phyloP scores from a whole-genome alignment of 2,888 invertebrate species.

The Pollenia amentaria region DNA sequence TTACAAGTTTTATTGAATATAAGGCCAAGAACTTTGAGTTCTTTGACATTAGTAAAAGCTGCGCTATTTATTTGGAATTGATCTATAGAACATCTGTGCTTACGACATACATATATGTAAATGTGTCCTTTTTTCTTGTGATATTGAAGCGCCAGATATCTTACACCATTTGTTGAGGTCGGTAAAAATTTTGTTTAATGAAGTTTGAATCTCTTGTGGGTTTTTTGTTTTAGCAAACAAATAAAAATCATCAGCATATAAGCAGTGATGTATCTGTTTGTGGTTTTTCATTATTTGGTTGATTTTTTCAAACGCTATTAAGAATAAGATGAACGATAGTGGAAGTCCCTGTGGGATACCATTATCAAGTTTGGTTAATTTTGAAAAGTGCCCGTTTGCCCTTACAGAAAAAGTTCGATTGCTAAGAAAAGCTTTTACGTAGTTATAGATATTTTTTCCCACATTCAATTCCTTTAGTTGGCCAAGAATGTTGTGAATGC shows the following conservation, averaged over 20 bases:
- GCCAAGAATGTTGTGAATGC: conserved; percentile 31
- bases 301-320: conserved; percentile 58
- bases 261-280: conserved; percentile 32
- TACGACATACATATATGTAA: conserved; percentile 42
- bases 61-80: conserved; percentile 3
- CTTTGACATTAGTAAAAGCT: neutral
- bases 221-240: conserved; percentile 49
- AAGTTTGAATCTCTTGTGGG: conserved; percentile 8
- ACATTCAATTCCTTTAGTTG: conserved; percentile 37
- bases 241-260: conserved; percentile 62
- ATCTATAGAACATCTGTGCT: conserved; percentile 12
- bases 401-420: conserved; percentile 41
- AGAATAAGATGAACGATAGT: neutral
- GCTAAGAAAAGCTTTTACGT: conserved; percentile 45
- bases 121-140: conserved; percentile 27
- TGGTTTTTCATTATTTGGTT: conserved; percentile 39
- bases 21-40: conserved; percentile 25
- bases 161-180: conserved; percentile 23
- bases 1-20: conserved; percentile 40
- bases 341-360: conserved; percentile 32
- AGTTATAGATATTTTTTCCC: conserved; percentile 37
- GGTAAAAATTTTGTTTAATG: conserved; percentile 5
- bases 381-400: conserved; percentile 1
- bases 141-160: conserved; percentile 6
- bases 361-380: conserved; percentile 31